Evolutionary conservation across 2,113 vertebrate genomes (phyloP).

Genomic region (Melanerpes formicivorus): DNA sequence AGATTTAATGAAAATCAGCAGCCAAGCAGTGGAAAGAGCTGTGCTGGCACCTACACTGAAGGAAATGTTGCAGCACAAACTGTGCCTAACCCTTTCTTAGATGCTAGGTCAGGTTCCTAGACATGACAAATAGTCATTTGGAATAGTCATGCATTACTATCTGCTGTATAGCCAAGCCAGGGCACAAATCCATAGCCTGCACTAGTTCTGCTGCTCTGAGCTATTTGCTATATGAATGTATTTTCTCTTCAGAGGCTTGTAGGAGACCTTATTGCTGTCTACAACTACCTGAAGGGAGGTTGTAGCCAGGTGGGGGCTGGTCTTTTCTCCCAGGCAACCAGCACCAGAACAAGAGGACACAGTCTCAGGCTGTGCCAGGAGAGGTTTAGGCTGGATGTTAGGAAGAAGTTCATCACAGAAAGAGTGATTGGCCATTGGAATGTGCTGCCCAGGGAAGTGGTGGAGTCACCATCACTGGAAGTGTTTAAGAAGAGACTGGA

Average conservation of each 20-base stretch:
- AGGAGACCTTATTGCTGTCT: too few species aligned
- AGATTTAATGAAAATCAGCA: neutral
- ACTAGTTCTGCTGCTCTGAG: constrained; percentile 14
- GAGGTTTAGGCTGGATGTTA: too few species aligned
- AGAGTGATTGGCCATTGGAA: too few species aligned
- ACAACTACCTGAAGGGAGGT: too few species aligned
- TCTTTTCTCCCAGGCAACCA: too few species aligned
- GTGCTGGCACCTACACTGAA: neutral
- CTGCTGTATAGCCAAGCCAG: neutral
- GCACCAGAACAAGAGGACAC: too few species aligned
- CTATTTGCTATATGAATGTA: neutral
- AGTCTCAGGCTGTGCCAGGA: too few species aligned
- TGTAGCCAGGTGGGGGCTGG: too few species aligned
- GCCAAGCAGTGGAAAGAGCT: neutral
- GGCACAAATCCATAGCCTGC: neutral
- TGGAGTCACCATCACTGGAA: too few species aligned
- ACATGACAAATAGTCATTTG: neutral
- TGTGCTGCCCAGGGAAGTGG: too few species aligned
- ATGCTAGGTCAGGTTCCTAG: neutral
- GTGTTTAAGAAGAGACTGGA: too few species aligned
- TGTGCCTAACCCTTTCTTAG: neutral
- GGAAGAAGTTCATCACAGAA: too few species aligned
- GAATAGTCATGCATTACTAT: neutral
- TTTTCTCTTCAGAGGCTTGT: neutral
- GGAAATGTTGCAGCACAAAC: neutral